A percentile compares a stretch with the other conserved stretches of the same genome.
Conservation (phyloP, 2,888 invertebrate genomes). For the Erebia epiphron region DNA sequence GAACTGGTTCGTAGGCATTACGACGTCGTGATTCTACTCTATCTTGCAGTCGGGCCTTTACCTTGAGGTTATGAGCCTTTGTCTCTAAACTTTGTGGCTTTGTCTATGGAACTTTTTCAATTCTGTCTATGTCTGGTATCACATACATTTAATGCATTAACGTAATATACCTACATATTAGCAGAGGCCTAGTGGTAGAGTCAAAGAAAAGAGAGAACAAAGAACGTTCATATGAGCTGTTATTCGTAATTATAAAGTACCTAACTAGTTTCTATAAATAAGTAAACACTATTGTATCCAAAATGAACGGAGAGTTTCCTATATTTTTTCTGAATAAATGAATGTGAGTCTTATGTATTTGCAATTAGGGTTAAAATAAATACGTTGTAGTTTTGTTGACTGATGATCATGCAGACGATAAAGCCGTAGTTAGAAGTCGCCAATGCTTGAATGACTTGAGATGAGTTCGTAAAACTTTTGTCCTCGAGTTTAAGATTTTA, state of each 20-base stretch:
- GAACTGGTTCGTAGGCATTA: conserved; percentile 58
- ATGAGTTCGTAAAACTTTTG: conserved; percentile 71
- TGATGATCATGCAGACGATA: neutral
- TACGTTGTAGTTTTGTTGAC: neutral
- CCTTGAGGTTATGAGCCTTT: conserved; percentile 42
- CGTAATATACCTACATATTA: neutral
- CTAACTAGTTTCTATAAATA: neutral
- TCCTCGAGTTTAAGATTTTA: conserved; percentile 50
- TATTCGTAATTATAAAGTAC: too few relatives aligned
- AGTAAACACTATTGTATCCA: neutral
- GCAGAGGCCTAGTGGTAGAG: neutral
- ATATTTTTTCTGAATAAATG: neutral
- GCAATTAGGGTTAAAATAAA: neutral
- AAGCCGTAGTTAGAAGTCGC: conserved; percentile 8
- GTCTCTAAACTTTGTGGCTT: conserved; percentile 27
- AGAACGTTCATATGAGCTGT: too few relatives aligned
- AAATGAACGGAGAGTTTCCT: neutral
- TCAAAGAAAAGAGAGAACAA: too few relatives aligned
- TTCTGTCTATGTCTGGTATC: neutral
- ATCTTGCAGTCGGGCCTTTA: conserved; percentile 37
- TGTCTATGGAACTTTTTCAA: neutral
- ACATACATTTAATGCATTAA: neutral
- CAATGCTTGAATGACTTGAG: conserved; percentile 10
- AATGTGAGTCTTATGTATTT: neutral
- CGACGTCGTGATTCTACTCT: conserved; percentile 48